Percentiles rank a stretch among this genome's conserved stretches.
These are phyloP conservation scores for Epinotia demarniana DNA, from an alignment of 2,888 invertebrate genomes.

Conservation along the genomic window DNA sequence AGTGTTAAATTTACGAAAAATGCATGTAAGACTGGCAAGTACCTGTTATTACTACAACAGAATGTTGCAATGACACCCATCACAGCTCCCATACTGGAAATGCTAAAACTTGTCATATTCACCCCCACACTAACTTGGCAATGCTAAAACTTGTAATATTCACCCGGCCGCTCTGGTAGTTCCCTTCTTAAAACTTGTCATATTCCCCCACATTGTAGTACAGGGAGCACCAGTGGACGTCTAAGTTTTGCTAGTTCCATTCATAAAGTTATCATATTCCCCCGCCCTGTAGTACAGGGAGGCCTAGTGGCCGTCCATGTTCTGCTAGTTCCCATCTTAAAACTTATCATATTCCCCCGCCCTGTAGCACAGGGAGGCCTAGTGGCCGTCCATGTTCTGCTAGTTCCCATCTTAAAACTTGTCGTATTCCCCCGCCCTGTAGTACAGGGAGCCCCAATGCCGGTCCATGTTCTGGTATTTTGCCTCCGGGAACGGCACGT, in stretches of 20 bases:
- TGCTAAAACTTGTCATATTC: not conserved
- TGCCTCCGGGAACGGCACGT: slow-evolving; percentile 64
- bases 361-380: not conserved
- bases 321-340: slow-evolving; percentile 30
- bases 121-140: not conserved
- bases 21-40: no score
- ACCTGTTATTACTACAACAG: no score
- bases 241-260: not conserved
- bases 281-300: slow-evolving; percentile 5
- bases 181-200: no score
- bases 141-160: no score
- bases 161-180: not conserved
- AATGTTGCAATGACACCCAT: no score
- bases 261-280: slow-evolving; percentile 47
- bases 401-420: slow-evolving; percentile 50
- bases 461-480: slow-evolving; percentile 44
- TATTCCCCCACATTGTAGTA: not conserved
- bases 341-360: slow-evolving; percentile 49
- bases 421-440: slow-evolving; percentile 57
- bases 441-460: slow-evolving; percentile 56
- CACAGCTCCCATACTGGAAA: not conserved
- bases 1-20: no score
- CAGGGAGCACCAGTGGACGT: not conserved
- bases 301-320: no score
- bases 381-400: not conserved